These are phyloP conservation scores for Helleia helle DNA, from an alignment of 2,888 invertebrate species.

Conservation along the genomic window DNA sequence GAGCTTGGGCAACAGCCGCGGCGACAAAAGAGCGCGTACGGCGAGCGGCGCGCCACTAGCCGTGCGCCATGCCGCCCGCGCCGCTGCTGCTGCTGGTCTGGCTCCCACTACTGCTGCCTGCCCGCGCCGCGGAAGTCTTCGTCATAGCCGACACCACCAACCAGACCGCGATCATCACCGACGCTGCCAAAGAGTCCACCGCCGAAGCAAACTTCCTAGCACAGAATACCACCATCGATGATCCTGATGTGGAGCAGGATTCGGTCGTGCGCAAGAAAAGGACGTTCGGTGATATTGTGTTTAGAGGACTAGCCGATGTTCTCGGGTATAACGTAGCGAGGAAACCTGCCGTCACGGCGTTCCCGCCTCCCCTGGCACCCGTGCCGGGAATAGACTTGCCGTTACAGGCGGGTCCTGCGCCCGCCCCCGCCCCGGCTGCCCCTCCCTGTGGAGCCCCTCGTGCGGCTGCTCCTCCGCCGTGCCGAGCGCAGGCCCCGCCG, in stretches of 20 bases:
- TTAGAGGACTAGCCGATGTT: slow-evolving; percentile 65
- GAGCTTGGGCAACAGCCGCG: slow-evolving; percentile 44
- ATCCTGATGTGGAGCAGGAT: slow-evolving; percentile 39
- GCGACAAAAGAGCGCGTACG: slow-evolving; percentile 52
- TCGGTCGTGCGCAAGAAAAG: slow-evolving; percentile 62
- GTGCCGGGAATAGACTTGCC: slow-evolving; percentile 57
- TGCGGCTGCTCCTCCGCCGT: slow-evolving; percentile 23
- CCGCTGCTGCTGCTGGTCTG: slow-evolving; percentile 31
- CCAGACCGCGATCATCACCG: slow-evolving; percentile 23
- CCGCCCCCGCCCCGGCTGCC: slow-evolving; percentile 24
- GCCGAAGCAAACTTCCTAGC: slow-evolving; percentile 22
- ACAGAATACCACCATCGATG: slow-evolving; percentile 32
- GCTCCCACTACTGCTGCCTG: slow-evolving; percentile 26
- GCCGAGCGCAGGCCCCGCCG: slow-evolving; percentile 24
- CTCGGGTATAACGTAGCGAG: slow-evolving; percentile 58
- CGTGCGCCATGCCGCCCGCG: slow-evolving; percentile 53
- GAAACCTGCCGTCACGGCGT: slow-evolving; percentile 44
- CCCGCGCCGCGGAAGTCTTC: slow-evolving; percentile 22
- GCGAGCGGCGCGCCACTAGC: slow-evolving; percentile 40
- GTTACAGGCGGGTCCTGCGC: slow-evolving; percentile 33
- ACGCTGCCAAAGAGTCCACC: slow-evolving; percentile 29
- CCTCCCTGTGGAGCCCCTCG: slow-evolving; percentile 25
- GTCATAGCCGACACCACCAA: slow-evolving; percentile 22
- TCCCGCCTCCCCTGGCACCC: slow-evolving; percentile 59
- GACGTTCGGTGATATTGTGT: slow-evolving; percentile 66